Percentiles rank a stretch among this genome's conserved stretches.
Conservation (phyloP, 2,113 vertebrate genomes). For the Vicugna pacos region DNA sequence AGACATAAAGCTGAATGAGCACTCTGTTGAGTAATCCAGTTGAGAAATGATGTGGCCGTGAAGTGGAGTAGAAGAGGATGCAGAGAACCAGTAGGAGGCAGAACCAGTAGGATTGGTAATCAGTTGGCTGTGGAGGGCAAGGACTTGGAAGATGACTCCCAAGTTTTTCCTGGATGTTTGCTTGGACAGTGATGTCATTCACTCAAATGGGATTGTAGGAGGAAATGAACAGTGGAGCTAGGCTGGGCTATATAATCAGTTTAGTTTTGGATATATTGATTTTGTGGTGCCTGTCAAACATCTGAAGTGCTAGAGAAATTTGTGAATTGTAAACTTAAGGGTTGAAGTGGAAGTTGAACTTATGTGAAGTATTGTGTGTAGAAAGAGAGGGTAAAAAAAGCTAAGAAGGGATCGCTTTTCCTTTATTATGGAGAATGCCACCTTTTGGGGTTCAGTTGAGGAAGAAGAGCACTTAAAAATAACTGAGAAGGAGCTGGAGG, state of each 20-base stretch:
- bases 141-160: not conserved
- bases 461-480: not conserved
- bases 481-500: not conserved
- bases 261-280: conserved; percentile 6
- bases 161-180: not conserved
- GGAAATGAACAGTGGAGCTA: not conserved
- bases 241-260: not conserved
- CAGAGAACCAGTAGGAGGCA: not conserved
- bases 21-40: not conserved
- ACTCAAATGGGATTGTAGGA: not conserved
- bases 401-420: not conserved
- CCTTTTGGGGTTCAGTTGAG: not conserved
- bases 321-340: not conserved
- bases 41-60: not conserved
- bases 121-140: not conserved
- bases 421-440: not conserved
- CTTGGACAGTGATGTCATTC: not conserved
- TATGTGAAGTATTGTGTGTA: not conserved
- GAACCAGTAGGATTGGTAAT: not conserved
- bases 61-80: not conserved
- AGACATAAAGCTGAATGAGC: not conserved
- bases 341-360: not conserved
- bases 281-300: not conserved
- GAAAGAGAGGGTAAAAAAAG: not conserved
- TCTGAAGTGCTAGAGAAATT: conserved; percentile 4